These are phyloP conservation scores for Peucedramus taeniatus DNA, from an alignment of 2,113 vertebrate genomes.

Conservation along the genomic window DNA sequence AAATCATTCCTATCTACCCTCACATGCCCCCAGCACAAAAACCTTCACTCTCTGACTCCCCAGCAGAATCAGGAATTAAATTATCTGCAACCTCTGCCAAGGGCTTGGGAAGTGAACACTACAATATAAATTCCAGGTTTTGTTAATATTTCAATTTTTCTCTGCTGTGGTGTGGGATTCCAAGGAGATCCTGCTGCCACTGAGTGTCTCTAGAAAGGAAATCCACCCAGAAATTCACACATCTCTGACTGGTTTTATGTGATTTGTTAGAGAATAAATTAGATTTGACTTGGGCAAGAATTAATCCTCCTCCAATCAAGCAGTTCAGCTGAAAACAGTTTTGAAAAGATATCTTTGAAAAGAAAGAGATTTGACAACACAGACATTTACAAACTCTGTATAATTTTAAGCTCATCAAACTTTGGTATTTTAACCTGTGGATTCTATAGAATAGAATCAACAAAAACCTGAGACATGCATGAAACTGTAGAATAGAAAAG, in stretches of 20 bases:
- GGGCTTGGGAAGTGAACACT: background rate
- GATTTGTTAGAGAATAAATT: background rate
- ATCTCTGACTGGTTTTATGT: background rate
- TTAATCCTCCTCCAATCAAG: background rate
- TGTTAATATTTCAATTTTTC: background rate
- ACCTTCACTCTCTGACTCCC: background rate
- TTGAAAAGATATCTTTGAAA: background rate
- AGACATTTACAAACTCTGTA: background rate
- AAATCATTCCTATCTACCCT: background rate
- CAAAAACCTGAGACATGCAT: fast-evolving
- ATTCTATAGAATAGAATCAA: background rate
- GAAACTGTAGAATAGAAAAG: background rate
- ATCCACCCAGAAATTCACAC: background rate
- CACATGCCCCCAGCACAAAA: background rate
- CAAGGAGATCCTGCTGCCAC: background rate
- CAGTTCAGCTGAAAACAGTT: background rate
- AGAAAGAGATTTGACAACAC: background rate
- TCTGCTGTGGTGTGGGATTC: background rate
- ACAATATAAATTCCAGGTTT: background rate
- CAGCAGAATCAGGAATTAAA: background rate
- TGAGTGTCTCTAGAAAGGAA: background rate
- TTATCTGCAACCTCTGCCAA: background rate
- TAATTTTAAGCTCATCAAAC: background rate
- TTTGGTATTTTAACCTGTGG: background rate
- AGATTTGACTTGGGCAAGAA: background rate